These are phyloP conservation scores for Morinoia aosen DNA, from an alignment of 2,888 invertebrate genomes.

Conservation along the genomic window DNA sequence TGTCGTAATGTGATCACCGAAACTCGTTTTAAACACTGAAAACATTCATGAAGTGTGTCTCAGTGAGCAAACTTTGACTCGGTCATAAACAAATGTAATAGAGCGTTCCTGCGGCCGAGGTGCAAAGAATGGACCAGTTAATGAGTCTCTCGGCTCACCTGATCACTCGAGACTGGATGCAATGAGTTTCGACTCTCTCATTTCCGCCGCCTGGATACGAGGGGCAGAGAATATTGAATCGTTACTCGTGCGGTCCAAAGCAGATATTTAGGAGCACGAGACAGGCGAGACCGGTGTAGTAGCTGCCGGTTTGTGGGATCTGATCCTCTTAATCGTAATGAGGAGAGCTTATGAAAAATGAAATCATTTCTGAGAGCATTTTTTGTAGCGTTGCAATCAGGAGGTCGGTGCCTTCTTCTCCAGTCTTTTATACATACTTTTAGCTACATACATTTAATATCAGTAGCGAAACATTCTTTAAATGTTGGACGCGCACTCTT, in stretches of 20 bases:
- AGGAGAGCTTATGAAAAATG: neutral
- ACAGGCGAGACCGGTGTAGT: neutral
- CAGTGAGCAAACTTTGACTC: neutral
- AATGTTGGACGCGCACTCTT: no score
- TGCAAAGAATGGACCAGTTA: neutral
- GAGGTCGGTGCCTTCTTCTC: neutral
- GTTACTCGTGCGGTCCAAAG: neutral
- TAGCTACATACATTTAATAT: neutral
- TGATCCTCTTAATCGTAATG: neutral
- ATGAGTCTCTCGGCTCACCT: neutral
- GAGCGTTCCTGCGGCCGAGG: neutral
- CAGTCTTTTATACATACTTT: neutral
- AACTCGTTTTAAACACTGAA: neutral
- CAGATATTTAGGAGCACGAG: neutral
- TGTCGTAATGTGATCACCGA: neutral
- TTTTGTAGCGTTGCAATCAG: neutral
- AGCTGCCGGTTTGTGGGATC: neutral
- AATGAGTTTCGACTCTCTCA: neutral
- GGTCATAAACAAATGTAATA: neutral
- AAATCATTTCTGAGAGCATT: neutral
- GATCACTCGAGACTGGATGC: neutral
- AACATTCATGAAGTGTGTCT: neutral
- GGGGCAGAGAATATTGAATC: neutral
- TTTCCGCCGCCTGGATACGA: neutral
- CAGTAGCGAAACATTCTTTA: neutral